A percentile compares a stretch with the other conserved stretches of the same genome.
phyloP scores from a whole-genome alignment of 2,113 vertebrate genomes.

The Eulemur macaco region DNA sequence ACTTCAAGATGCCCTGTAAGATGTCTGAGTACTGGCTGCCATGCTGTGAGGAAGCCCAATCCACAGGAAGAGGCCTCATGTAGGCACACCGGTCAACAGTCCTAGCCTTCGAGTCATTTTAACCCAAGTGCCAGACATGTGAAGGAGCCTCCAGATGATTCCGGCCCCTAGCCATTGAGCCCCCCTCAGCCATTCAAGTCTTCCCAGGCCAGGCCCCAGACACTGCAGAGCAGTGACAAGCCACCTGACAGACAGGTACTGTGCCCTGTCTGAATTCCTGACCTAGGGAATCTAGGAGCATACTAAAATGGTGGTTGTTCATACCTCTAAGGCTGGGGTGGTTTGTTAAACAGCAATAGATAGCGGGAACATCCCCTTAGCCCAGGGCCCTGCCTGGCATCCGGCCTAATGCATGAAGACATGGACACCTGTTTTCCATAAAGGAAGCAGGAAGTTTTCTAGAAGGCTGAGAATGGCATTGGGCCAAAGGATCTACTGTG shows the following conservation, averaged over 20 bases:
- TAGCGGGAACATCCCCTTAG: constrained; percentile 16
- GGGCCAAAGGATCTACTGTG: constrained; percentile 74
- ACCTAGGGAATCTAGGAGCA: neutral
- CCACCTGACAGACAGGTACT: neutral
- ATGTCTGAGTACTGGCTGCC: neutral
- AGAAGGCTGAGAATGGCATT: constrained; percentile 55
- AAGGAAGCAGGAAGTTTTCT: constrained; percentile 66
- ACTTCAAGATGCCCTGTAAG: neutral
- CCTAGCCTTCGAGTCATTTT: neutral
- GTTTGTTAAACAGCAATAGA: constrained; percentile 50
- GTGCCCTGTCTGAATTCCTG: neutral
- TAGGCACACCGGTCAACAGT: neutral
- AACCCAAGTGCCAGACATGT: neutral
- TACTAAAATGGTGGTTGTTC: neutral
- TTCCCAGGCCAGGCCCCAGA: neutral
- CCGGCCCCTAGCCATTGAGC: neutral
- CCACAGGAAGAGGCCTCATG: neutral
- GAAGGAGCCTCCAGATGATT: neutral
- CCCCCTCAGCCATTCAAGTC: neutral
- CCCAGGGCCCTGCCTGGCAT: constrained; percentile 44
- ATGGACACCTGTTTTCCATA: constrained; percentile 75
- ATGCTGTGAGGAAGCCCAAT: neutral
- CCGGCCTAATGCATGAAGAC: constrained; percentile 59
- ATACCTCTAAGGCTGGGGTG: neutral
- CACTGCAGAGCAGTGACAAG: neutral